phyloP scores from a whole-genome alignment of 2,113 vertebrate species.

The Phalacrocorax carbo region DNA sequence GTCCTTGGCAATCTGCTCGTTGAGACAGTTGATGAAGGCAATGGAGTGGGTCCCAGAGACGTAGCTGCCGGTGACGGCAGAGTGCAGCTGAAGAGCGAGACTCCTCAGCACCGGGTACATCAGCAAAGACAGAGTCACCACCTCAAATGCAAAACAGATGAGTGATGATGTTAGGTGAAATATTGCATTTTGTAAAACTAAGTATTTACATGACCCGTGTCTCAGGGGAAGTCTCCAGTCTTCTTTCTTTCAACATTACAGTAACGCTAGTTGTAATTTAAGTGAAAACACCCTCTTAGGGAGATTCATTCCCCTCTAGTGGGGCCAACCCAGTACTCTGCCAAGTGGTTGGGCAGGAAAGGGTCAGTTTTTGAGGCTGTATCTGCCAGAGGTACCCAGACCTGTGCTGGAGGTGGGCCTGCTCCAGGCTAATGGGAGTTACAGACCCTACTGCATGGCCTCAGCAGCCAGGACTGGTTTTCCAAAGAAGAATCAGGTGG shows the following conservation, averaged over 20 bases:
- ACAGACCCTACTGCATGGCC: background rate
- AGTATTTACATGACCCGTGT: accelerated
- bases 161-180: background rate
- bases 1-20: slow-evolving; percentile 82
- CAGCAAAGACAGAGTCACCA: slow-evolving; percentile 71
- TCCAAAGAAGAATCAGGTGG: background rate
- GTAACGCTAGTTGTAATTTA: background rate
- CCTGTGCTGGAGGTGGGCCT: background rate
- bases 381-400: background rate
- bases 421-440: accelerated
- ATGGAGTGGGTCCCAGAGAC: slow-evolving; percentile 80
- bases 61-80: slow-evolving; percentile 75
- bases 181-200: accelerated
- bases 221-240: background rate
- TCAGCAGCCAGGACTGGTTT: background rate
- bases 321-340: accelerated
- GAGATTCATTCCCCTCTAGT: accelerated
- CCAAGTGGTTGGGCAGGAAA: background rate
- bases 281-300: background rate
- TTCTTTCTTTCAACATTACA: background rate
- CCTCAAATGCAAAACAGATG: slow-evolving; percentile 3
- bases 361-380: background rate
- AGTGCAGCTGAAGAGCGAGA: slow-evolving; percentile 72
- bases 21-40: slow-evolving; percentile 84
- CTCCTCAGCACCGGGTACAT: slow-evolving; percentile 73